These are phyloP conservation scores for Onthophagus sagittarius DNA, from an alignment of 2,888 invertebrate species.

Conservation along the genomic window DNA sequence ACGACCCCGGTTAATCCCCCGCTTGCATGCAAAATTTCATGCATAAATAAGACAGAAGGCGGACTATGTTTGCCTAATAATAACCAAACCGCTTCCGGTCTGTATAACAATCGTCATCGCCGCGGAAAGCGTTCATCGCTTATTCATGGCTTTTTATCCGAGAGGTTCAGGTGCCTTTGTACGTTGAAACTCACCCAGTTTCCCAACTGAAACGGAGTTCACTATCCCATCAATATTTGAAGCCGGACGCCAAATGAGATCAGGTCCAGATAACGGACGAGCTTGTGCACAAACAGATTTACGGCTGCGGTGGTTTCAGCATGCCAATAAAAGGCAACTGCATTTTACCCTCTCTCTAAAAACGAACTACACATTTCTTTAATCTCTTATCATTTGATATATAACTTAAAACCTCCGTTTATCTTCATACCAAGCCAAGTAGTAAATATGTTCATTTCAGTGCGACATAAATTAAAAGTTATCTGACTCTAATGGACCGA, in stretches of 20 bases:
- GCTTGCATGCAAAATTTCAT: constrained; percentile 11
- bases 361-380: not conserved
- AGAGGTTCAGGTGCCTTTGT: not conserved
- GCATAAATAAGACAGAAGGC: constrained; percentile 6
- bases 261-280: not conserved
- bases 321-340: not conserved
- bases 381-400: too few species aligned
- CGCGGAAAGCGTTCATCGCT: not conserved
- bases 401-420: too few species aligned
- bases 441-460: not conserved
- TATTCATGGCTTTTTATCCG: not conserved
- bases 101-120: not conserved
- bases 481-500: not conserved
- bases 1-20: not conserved
- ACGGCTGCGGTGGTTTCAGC: not conserved
- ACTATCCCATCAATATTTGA: not conserved
- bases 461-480: not conserved
- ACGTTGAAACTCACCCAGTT: not conserved
- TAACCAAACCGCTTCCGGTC: not conserved
- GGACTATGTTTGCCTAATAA: not conserved
- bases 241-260: not conserved
- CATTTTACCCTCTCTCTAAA: not conserved
- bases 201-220: not conserved
- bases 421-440: not conserved
- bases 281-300: not conserved